Conservation (phyloP, 1,140 invertebrate species). For the Dysdera silvatica region DNA sequence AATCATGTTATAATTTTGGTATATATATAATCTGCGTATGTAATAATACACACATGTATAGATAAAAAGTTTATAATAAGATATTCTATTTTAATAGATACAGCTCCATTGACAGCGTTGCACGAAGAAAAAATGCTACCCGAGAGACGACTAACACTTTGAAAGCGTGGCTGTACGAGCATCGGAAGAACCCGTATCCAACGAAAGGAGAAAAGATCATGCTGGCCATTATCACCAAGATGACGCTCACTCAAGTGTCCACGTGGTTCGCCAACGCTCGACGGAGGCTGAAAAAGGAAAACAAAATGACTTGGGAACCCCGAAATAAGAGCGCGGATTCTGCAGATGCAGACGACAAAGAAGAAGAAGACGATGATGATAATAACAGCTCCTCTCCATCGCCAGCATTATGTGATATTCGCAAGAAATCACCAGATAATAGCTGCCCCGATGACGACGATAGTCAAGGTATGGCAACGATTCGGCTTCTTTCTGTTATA, state of each 20-base stretch:
- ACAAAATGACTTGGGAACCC: conserved; percentile 61
- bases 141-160: conserved; percentile 92
- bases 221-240: conserved; percentile 53
- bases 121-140: conserved; percentile 87
- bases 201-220: conserved; percentile 56
- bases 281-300: conserved; percentile 58
- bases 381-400: too few species aligned
- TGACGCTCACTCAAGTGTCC: conserved; percentile 56
- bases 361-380: conserved; percentile 16
- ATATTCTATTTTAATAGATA: too few species aligned
- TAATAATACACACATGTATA: too few species aligned
- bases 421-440: too few species aligned
- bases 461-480: too few species aligned
- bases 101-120: conserved; percentile 79
- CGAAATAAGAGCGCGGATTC: conserved; percentile 41
- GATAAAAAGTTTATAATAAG: too few species aligned
- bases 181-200: conserved; percentile 70
- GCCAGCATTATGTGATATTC: too few species aligned
- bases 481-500: too few species aligned
- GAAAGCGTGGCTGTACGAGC: conserved; percentile 84
- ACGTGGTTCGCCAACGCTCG: conserved; percentile 64
- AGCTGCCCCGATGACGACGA: too few species aligned
- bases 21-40: too few species aligned
- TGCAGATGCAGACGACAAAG: conserved; percentile 22
- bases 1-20: too few species aligned